Evolutionary conservation across 2,113 vertebrate genomes (phyloP).

Genomic region (Mellivora capensis): DNA sequence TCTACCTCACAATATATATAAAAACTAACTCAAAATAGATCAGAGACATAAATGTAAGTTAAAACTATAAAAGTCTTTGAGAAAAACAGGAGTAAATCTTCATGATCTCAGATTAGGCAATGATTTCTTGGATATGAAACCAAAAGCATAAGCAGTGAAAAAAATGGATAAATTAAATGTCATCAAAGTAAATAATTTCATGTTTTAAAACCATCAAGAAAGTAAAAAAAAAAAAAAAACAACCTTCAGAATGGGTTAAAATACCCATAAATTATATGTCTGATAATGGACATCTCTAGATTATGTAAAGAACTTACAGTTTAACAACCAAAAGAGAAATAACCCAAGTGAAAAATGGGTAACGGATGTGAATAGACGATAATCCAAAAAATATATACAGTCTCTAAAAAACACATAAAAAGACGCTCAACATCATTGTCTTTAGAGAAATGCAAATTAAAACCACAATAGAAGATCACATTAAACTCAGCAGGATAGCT

Average conservation of each 20-base stretch:
- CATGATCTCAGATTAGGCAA: neutral
- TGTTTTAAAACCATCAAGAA: neutral
- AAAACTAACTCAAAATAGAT: neutral
- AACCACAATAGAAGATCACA: neutral
- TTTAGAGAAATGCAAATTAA: neutral
- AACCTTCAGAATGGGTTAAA: neutral
- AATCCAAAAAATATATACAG: neutral
- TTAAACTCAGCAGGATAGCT: neutral
- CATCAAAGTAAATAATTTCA: neutral
- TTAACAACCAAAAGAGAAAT: neutral
- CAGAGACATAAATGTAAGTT: neutral
- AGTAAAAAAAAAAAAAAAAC: neutral
- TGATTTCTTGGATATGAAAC: neutral
- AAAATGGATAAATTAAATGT: neutral
- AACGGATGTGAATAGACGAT: neutral
- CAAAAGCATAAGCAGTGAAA: neutral
- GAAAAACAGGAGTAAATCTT: neutral
- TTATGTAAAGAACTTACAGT: neutral
- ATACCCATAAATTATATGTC: neutral
- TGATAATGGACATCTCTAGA: neutral
- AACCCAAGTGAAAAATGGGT: neutral
- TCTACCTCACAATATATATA: too few relatives aligned
- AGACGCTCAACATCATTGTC: neutral
- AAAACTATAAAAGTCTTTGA: neutral
- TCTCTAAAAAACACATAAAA: neutral